Conservation (phyloP, 92 coral and sea anemone species). For the Galaxea fascicularis region DNA sequence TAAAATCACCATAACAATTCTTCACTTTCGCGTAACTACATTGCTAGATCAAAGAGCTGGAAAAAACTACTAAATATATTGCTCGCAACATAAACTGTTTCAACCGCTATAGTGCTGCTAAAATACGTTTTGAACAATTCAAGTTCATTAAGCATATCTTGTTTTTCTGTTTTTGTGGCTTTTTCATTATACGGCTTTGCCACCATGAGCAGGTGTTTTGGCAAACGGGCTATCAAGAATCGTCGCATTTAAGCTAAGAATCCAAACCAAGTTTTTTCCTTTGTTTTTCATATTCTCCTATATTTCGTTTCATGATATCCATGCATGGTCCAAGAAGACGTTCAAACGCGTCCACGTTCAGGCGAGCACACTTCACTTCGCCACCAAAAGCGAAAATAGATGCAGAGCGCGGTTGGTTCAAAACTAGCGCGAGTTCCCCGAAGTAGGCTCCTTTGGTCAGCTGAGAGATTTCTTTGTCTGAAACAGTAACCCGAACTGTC, state of each 20-base stretch:
- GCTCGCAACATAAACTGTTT: neutral
- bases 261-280: constrained; percentile 89
- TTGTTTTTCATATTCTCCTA: constrained; percentile 87
- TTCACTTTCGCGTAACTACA: neutral
- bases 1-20: constrained; percentile 35
- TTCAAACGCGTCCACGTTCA: constrained; percentile 93
- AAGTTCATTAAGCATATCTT: neutral
- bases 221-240: constrained; percentile 9
- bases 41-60: neutral
- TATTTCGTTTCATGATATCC: constrained; percentile 98
- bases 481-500: constrained; percentile 77
- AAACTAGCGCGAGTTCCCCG: constrained; percentile 95
- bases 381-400: constrained; percentile 84
- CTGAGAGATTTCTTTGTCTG: constrained; percentile 83
- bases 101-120: neutral
- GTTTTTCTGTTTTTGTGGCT: neutral
- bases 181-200: neutral
- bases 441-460: constrained; percentile 85
- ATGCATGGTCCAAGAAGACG: constrained; percentile 95
- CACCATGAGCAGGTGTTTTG: constrained; percentile 38
- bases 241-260: constrained; percentile 6
- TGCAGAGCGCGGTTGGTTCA: constrained; percentile 97
- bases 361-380: constrained; percentile 81
- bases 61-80: neutral
- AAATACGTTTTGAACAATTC: neutral